Evolutionary conservation across 2,797 vertebrate species (phyloP).

Genomic region (Parambassis ranga): DNA sequence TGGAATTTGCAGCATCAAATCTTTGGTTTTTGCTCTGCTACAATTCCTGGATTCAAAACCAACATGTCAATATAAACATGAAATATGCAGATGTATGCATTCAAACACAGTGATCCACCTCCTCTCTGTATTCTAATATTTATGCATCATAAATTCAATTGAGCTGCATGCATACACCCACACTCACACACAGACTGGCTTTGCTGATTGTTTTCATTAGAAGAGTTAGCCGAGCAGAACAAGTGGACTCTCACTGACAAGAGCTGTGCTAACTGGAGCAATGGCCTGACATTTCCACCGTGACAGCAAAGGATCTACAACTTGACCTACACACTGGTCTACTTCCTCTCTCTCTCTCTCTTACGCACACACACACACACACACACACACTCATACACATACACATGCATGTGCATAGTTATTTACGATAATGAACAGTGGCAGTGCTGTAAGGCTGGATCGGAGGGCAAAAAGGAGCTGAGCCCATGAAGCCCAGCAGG

Average conservation of each 20-base stretch:
- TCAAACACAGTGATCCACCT: background rate
- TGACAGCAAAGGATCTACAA: conserved; percentile 50
- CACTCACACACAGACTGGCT: background rate
- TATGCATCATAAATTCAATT: background rate
- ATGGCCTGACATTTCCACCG: conserved; percentile 58
- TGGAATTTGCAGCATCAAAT: background rate
- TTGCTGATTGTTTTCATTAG: conserved; percentile 54
- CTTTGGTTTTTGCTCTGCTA: background rate
- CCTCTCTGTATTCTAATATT: background rate
- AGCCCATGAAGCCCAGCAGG: conserved; percentile 27
- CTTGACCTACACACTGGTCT: conserved; percentile 41
- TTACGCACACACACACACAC: background rate
- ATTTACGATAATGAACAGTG: conserved; percentile 44
- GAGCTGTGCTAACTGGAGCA: conserved; percentile 43
- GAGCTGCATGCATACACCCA: background rate
- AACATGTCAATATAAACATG: background rate
- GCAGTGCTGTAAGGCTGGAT: conserved; percentile 27
- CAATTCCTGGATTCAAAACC: background rate
- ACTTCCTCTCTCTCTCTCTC: too few relatives aligned
- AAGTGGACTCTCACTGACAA: conserved; percentile 28
- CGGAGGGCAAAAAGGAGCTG: background rate
- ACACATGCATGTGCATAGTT: background rate
- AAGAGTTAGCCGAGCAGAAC: conserved; percentile 58
- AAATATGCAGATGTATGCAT: conserved; percentile 6
- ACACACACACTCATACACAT: background rate